Evolutionary conservation across 53 echinoderm and acorn worm species (phyloP), one percentile per base, ranked within the genome.

Genomic region (Arbacia lixula): DNA sequence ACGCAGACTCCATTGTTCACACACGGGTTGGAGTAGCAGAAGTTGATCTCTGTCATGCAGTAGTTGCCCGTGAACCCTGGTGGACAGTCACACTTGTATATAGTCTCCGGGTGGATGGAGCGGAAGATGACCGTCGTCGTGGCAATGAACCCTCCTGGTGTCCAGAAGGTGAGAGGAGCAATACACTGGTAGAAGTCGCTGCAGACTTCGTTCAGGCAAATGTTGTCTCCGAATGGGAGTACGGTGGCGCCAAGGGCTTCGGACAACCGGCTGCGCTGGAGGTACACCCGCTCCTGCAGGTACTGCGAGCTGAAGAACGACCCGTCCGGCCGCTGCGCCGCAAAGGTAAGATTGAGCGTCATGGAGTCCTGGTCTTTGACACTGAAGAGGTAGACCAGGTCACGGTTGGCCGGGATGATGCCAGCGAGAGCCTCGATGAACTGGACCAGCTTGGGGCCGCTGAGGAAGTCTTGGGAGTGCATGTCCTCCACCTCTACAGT

Each of bases 21-120:
- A 40, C 98, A 98, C 3, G 98, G 98, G 66, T 98, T 88, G 67
- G 98, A 92, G 86, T 98, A 98, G 90, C 98, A 98, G 67, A 92
- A 93, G 90, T 98, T 98, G 90, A 98, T 93, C 83, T 98, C 94
- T 12, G 98, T 98, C 43, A 84, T 92, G 76, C 98, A 98, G 63
- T 90, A 98, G 85, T 98, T 98, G 21, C 98, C 98, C 17, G 98
- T 86, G 76, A 98, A 98, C 26, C 98, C 98, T 6, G 90, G 86
- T 0, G 98, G 98, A 84, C 98, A 98, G 66, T 94, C 98, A n/a
- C 98, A 98, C 56, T 89, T 94, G 89, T 98, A 92, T 60, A 90
- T 86, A 2, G 86, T 88, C 86, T 90, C 98, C 10, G 98, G 98
- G 39, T 98, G 94, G 26, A 98, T 94, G 67, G 98, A 90, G n/a